These are phyloP conservation scores for Cerceris ruficornis DNA, from an alignment of 2,888 invertebrate species.

Conservation along the genomic window DNA sequence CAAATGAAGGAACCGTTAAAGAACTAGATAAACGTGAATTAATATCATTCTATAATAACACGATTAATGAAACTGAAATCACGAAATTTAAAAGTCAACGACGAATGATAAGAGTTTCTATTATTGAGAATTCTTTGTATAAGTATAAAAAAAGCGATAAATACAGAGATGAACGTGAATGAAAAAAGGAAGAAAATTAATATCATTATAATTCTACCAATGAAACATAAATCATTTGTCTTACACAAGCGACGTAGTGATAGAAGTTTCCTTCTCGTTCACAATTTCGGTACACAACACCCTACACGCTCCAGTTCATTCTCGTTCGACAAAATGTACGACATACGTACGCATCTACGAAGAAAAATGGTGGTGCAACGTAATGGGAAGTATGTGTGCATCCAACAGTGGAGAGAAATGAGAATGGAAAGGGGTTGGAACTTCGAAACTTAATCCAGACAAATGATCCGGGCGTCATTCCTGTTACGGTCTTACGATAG, in stretches of 20 bases:
- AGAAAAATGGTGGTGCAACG: conserved; percentile 50
- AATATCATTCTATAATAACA: too few species aligned
- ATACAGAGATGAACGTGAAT: too few species aligned
- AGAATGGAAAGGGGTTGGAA: conserved; percentile 32
- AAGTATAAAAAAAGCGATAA: too few species aligned
- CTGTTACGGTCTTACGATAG: conserved; percentile 42
- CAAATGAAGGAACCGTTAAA: too few species aligned
- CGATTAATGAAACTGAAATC: too few species aligned
- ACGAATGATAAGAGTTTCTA: too few species aligned
- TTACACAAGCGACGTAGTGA: neutral
- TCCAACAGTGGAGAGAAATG: conserved; percentile 5
- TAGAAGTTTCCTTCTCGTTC: neutral
- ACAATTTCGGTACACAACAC: neutral
- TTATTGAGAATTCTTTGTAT: too few species aligned
- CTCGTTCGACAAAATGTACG: neutral
- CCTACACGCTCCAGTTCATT: neutral
- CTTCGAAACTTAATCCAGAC: conserved; percentile 71
- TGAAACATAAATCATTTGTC: neutral
- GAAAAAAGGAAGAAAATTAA: neutral
- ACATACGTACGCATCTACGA: conserved; percentile 12
- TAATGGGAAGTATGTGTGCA: conserved; percentile 24
- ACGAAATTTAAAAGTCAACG: too few species aligned
- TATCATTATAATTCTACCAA: neutral
- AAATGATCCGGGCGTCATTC: conserved; percentile 68
- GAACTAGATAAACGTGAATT: too few species aligned